Percentiles rank a stretch among this genome's conserved stretches.
phyloP scores from a whole-genome alignment of 2,888 invertebrate genomes.

The Xylophagus ater region DNA sequence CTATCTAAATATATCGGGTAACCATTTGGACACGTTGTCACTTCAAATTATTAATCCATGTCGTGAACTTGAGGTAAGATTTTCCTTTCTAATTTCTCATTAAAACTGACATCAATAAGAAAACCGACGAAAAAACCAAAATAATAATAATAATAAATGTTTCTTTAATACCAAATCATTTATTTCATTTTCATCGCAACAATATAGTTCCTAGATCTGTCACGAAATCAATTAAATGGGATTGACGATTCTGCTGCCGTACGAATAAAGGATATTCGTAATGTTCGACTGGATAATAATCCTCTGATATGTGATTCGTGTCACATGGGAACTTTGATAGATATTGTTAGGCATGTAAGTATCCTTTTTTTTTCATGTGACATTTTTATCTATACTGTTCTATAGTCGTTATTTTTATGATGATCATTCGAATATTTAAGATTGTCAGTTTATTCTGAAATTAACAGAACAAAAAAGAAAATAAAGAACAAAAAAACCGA shows the following conservation, averaged over 20 bases:
- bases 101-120: neutral
- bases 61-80: conserved; percentile 34
- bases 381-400: no score
- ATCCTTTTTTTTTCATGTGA: no score
- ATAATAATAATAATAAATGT: no score
- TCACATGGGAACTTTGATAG: conserved; percentile 39
- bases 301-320: conserved; percentile 39
- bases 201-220: conserved; percentile 56
- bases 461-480: no score
- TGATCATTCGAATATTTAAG: no score
- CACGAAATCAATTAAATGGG: conserved; percentile 58
- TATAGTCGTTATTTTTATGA: no score
- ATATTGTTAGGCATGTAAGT: conserved; percentile 38
- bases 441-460: no score
- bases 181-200: neutral
- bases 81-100: neutral
- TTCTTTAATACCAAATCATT: neutral
- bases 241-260: conserved; percentile 36
- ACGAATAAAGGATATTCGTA: conserved; percentile 35
- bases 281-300: conserved; percentile 38
- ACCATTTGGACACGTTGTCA: conserved; percentile 46
- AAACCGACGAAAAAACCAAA: no score
- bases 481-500: no score
- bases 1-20: conserved; percentile 61
- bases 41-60: conserved; percentile 38